Percentiles rank a stretch among this genome's conserved stretches.
These are phyloP conservation scores for Listronotus bonariensis DNA, from an alignment of 1,140 invertebrate species.

Conservation along the genomic window DNA sequence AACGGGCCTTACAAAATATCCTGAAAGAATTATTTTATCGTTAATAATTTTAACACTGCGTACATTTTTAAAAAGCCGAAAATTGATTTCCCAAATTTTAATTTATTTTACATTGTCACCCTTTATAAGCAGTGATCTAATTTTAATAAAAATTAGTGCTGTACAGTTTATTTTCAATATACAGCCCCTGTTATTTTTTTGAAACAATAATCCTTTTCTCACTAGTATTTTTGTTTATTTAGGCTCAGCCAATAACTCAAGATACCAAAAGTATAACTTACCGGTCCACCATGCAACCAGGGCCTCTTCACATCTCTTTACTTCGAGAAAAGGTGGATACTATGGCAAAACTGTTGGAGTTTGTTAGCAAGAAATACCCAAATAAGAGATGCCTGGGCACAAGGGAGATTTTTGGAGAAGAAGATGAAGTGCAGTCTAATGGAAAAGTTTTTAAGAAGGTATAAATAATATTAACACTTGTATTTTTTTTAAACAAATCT, in stretches of 20 bases:
- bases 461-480: slow-evolving; percentile 30
- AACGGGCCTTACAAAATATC: too few relatives aligned
- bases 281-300: slow-evolving; percentile 70
- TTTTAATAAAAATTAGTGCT: too few relatives aligned
- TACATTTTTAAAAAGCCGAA: too few relatives aligned
- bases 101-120: too few relatives aligned
- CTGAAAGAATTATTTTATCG: too few relatives aligned
- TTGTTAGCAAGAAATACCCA: slow-evolving; percentile 73
- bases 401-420: slow-evolving; percentile 86
- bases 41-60: too few relatives aligned
- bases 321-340: slow-evolving; percentile 80
- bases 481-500: too few relatives aligned
- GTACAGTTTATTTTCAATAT: too few relatives aligned
- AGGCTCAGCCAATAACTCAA: slow-evolving; percentile 62
- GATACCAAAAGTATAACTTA: slow-evolving; percentile 71
- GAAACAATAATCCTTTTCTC: not conserved
- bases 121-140: too few relatives aligned
- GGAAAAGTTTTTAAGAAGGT: slow-evolving; percentile 96
- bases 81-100: too few relatives aligned
- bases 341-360: slow-evolving; percentile 84
- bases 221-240: slow-evolving; percentile 30
- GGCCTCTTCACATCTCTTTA: slow-evolving; percentile 70
- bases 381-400: slow-evolving; percentile 85
- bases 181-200: too few relatives aligned
- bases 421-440: slow-evolving; percentile 91